Base-by-base conservation (phyloP, 2,797 vertebrate genomes). In the Chiloscyllium punctatum region DNA sequence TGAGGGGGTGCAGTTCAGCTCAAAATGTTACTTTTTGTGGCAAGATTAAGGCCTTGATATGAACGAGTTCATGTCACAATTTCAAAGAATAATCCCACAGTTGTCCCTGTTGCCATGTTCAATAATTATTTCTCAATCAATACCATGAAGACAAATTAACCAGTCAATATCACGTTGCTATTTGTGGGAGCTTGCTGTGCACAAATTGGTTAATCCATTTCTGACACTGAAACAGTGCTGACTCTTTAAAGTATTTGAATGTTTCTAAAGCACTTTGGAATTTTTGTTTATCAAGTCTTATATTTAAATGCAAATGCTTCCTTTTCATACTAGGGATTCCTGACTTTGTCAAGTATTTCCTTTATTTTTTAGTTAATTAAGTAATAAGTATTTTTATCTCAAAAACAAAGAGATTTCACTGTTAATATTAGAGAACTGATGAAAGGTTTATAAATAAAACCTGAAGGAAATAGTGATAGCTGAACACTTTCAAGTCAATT, bases 331-430 rank as follows among this genome's bases (percentile, higher is more conserved):
- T 27, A 13, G 15, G 11, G 27, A 25, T 27, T 87, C 48, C 48
- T 87, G 23, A 13, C 37, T 42, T 25, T 25, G 8, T 87, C 42
- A 25, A 87, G 48, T 48, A 25, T 53, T 51, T 87, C 13, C 25
- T 53, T 9, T 48, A 27, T 87, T 87, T 87, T 87, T 87, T 9
- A 87, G 9, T 86, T 48, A 51, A 25, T 97, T 98, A 96, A 97
- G 98, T 97, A 98, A 98, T 98, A 98, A 99, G 98, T 98, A 98
- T 98, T 97, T 96, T 98, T 98, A 98, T 98, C 98, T 98, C 97
- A 97, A 98, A 98, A 98, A 97, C 97, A 97, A 98, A 96, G 97
- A 97, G 98, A 97, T 97, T 98, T 98, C 98, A 97, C 97, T 97
- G 97, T 97, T 97, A 98, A 98, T 98, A 96, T 98, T 96, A 97